These are phyloP conservation scores for Mesoclemmys tuberculata DNA, from an alignment of 2,113 vertebrate genomes.

Conservation along the genomic window DNA sequence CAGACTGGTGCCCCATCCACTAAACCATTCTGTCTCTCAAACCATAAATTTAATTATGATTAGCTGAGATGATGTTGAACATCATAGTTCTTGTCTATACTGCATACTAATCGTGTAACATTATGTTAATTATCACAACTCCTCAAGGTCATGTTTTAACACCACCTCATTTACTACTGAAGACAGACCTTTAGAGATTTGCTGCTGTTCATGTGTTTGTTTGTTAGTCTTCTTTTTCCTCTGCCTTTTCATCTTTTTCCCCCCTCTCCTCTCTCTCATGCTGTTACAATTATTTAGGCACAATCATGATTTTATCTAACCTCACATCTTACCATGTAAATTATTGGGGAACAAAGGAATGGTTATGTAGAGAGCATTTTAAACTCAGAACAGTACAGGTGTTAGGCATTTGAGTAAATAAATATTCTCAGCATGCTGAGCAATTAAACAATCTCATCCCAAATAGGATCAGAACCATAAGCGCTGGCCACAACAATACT, in stretches of 20 bases:
- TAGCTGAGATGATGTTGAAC: neutral
- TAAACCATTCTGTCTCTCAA: neutral
- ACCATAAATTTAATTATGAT: neutral
- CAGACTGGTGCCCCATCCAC: neutral
- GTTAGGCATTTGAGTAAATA: neutral
- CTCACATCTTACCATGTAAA: neutral
- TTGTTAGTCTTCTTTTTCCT: neutral
- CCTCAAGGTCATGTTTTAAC: neutral
- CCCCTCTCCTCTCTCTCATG: neutral
- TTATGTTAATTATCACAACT: neutral
- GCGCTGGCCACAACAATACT: neutral
- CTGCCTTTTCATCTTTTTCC: neutral
- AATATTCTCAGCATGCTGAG: neutral
- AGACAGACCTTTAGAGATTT: neutral
- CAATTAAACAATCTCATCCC: neutral
- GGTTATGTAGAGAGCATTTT: neutral
- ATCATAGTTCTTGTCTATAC: neutral
- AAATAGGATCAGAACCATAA: neutral
- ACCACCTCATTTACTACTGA: neutral
- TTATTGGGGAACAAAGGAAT: neutral
- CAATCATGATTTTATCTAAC: neutral
- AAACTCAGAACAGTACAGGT: neutral
- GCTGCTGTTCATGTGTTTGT: neutral
- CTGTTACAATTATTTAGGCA: neutral
- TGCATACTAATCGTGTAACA: neutral